Evolutionary conservation across 2,888 invertebrate species (phyloP).

Genomic region (Patella caerulea): DNA sequence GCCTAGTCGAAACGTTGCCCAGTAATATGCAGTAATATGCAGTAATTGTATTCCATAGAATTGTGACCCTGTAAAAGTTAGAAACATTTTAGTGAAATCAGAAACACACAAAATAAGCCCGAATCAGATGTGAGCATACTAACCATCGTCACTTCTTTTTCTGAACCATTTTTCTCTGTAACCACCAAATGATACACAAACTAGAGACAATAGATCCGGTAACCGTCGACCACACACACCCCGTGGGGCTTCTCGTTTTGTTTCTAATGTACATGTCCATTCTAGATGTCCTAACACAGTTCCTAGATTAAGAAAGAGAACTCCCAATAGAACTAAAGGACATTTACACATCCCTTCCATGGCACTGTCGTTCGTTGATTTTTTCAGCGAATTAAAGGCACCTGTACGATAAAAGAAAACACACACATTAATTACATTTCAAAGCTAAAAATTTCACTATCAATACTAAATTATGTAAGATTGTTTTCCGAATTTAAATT

Average conservation of each 20-base stretch:
- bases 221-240: slow-evolving; percentile 23
- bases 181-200: slow-evolving; percentile 21
- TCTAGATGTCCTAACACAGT: slow-evolving; percentile 20
- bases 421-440: too few species aligned
- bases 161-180: slow-evolving; percentile 26
- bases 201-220: slow-evolving; percentile 17
- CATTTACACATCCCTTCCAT: slow-evolving; percentile 17
- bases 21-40: too few species aligned
- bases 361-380: slow-evolving; percentile 16
- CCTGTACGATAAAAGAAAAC: slow-evolving; percentile 2
- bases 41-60: too few species aligned
- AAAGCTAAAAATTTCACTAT: too few species aligned
- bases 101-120: background rate
- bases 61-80: too few species aligned
- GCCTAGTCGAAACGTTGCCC: too few species aligned
- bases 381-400: slow-evolving; percentile 24
- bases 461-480: too few species aligned
- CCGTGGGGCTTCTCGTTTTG: slow-evolving; percentile 23
- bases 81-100: background rate
- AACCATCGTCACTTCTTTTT: slow-evolving; percentile 15
- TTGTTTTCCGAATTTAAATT: too few species aligned
- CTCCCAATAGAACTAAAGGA: slow-evolving; percentile 22
- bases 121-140: background rate
- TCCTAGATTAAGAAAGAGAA: slow-evolving; percentile 22
- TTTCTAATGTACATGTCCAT: slow-evolving; percentile 23